A percentile compares a stretch with the other conserved stretches of the same genome.
Conservation (phyloP, 2,113 vertebrate species). For the Antennarius striatus region DNA sequence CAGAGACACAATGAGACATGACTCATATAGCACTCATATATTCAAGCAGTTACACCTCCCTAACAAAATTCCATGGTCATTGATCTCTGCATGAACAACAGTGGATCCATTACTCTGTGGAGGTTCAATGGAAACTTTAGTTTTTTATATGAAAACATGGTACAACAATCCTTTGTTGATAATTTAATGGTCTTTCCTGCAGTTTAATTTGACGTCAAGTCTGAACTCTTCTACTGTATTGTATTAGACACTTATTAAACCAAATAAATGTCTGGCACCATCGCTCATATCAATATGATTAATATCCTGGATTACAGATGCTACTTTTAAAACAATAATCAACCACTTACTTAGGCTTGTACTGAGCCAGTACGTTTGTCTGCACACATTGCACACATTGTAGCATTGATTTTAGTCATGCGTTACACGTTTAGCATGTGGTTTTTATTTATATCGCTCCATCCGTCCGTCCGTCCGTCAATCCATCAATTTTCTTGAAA, state of each 20-base stretch:
- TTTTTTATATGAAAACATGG: no score
- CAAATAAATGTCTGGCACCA: slow-evolving; percentile 1
- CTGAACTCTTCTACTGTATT: slow-evolving; percentile 1
- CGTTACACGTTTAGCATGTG: slow-evolving; percentile 39
- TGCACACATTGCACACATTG: slow-evolving; percentile 8
- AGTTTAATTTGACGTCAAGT: neutral
- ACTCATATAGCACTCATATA: no score
- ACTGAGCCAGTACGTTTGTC: slow-evolving; percentile 50
- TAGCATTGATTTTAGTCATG: slow-evolving; percentile 26
- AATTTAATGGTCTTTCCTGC: no score
- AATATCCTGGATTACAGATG: slow-evolving; percentile 53
- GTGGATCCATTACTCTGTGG: no score
- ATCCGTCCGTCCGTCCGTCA: no score
- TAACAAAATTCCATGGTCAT: slow-evolving; percentile 39
- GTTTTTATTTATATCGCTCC: slow-evolving; percentile 37
- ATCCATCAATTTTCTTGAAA: no score
- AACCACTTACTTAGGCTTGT: slow-evolving; percentile 29
- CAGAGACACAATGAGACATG: slow-evolving; percentile 35
- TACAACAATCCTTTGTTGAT: no score
- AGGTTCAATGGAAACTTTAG: no score
- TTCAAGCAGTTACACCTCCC: slow-evolving; percentile 34
- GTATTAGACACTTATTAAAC: slow-evolving; percentile 4
- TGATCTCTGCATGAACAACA: no score
- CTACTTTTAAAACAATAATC: slow-evolving; percentile 41
- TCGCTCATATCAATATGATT: slow-evolving; percentile 37